These are phyloP conservation scores for Adoxophyes honmai DNA, from an alignment of 1,140 invertebrate genomes.

Conservation along the genomic window DNA sequence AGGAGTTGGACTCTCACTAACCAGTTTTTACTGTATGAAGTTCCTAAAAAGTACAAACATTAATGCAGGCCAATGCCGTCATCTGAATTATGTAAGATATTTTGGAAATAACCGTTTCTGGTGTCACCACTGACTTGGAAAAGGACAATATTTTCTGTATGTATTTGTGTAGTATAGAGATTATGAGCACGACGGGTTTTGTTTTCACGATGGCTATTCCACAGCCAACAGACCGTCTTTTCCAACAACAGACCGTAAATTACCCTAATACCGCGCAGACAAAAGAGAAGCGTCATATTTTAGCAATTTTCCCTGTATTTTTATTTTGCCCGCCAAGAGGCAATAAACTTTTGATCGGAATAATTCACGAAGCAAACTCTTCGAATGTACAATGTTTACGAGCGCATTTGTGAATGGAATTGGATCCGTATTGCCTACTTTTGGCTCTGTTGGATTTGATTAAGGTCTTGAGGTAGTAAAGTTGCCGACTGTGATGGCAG, in stretches of 20 bases:
- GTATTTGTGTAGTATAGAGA: too few relatives aligned
- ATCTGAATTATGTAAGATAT: too few relatives aligned
- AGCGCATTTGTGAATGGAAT: not conserved
- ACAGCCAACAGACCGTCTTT: not conserved
- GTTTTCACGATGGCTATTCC: not conserved
- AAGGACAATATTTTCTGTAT: too few relatives aligned
- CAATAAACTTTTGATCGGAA: conserved; percentile 5
- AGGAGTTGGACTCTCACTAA: too few relatives aligned
- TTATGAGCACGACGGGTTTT: too few relatives aligned
- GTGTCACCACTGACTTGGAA: too few relatives aligned
- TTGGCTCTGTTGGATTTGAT: not conserved
- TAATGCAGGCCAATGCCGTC: too few relatives aligned
- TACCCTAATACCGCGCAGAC: not conserved
- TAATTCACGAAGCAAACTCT: not conserved
- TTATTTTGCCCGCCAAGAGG: not conserved
- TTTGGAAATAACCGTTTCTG: too few relatives aligned
- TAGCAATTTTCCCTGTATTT: not conserved
- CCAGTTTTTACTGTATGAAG: too few relatives aligned
- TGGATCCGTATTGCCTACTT: not conserved
- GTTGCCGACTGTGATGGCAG: not conserved
- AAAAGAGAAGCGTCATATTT: not conserved
- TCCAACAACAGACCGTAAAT: not conserved
- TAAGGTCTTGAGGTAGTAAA: not conserved
- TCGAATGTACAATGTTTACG: not conserved
- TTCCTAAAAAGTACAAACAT: too few relatives aligned